phyloP scores from a whole-genome alignment of 2,797 vertebrate species.

The Brachyalestes nurse region DNA sequence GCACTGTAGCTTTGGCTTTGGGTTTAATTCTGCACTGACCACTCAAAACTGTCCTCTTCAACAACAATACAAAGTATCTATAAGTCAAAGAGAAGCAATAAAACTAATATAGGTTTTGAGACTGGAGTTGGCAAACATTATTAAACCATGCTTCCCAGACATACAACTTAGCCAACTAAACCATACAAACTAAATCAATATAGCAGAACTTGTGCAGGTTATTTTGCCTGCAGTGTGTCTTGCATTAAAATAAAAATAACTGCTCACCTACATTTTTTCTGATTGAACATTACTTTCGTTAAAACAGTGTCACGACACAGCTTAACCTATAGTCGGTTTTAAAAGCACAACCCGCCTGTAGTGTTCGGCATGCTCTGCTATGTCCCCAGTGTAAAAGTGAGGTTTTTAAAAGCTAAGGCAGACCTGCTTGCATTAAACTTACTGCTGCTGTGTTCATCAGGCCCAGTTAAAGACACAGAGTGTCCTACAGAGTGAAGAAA shows the following conservation, averaged over 20 bases:
- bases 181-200: neutral
- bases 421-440: neutral
- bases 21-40: conserved; percentile 1
- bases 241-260: neutral
- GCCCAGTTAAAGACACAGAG: neutral
- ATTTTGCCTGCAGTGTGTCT: neutral
- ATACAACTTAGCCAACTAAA: neutral
- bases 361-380: neutral
- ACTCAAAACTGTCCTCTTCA: neutral
- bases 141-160: neutral
- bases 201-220: neutral
- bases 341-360: neutral
- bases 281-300: neutral
- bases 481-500: neutral
- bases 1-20: no score
- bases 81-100: neutral
- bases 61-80: neutral
- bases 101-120: neutral
- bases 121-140: neutral
- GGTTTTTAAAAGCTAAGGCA: neutral
- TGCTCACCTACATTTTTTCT: neutral
- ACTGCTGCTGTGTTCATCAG: neutral
- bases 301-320: neutral
- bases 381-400: conserved; percentile 12
- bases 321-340: neutral